phyloP scores from a whole-genome alignment of 2,888 invertebrate species.

The Nomada ferruginata region DNA sequence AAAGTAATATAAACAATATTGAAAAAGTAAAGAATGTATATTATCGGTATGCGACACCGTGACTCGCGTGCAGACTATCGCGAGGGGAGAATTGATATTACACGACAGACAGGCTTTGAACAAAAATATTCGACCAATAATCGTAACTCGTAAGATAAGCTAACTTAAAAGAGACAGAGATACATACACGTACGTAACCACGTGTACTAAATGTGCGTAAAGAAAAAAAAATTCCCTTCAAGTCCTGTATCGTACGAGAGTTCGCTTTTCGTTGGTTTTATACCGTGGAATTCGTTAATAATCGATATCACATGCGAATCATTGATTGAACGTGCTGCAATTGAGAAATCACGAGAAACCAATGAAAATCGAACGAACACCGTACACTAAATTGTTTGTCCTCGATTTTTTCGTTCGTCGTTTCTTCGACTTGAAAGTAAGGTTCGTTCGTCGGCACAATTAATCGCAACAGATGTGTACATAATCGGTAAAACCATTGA shows the following conservation, averaged over 20 bases:
- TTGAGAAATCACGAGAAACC: not conserved
- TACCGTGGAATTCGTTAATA: no score
- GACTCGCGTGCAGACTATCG: conserved; percentile 6
- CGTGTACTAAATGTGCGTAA: conserved; percentile 16
- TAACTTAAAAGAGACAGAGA: conserved; percentile 15
- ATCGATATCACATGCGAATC: not conserved
- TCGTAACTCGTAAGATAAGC: conserved; percentile 65
- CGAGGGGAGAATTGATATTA: conserved; percentile 36
- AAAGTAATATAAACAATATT: conserved; percentile 7
- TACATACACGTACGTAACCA: not conserved
- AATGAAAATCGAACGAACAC: conserved; percentile 50
- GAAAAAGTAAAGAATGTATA: not conserved
- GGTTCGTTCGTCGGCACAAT: conserved; percentile 77
- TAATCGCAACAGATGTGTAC: conserved; percentile 73
- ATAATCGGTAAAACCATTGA: conserved; percentile 66
- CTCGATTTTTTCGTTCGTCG: conserved; percentile 19
- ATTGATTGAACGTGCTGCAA: conserved; percentile 23
- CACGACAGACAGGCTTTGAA: conserved; percentile 47
- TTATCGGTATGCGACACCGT: conserved; percentile 4
- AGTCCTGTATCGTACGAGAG: conserved; percentile 16
- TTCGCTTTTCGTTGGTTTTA: conserved; percentile 33
- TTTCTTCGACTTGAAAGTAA: conserved; percentile 13
- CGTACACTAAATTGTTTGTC: conserved; percentile 55
- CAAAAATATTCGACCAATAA: conserved; percentile 72
- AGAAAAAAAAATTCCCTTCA: conserved; percentile 13